Percentiles rank a stretch among this genome's conserved stretches.
Evolutionary conservation across 2,888 invertebrate species (phyloP).

Genomic region (Drosophila yooni): DNA sequence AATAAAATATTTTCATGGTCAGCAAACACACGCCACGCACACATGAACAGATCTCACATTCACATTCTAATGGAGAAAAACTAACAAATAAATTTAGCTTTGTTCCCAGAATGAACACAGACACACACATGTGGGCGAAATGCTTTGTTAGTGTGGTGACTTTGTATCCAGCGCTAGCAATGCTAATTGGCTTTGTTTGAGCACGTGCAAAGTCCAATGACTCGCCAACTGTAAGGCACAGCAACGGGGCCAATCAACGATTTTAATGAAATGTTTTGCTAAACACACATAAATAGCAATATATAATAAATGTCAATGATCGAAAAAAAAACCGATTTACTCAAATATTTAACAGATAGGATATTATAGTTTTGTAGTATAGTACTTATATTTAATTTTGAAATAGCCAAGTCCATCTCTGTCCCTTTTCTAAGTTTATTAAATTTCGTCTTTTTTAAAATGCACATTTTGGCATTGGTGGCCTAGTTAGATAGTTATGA

Average conservation of each 20-base stretch:
- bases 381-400: too few species aligned
- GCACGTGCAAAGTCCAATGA: slow-evolving; percentile 29
- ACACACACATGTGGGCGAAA: neutral
- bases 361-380: neutral
- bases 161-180: slow-evolving; percentile 14
- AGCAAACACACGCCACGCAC: slow-evolving; percentile 25
- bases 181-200: slow-evolving; percentile 6
- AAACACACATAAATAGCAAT: neutral
- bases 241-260: neutral
- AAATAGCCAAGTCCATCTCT: neutral
- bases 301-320: neutral
- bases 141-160: slow-evolving; percentile 18
- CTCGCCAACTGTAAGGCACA: slow-evolving; percentile 12
- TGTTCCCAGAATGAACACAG: slow-evolving; percentile 28
- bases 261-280: neutral
- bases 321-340: neutral
- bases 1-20: slow-evolving; percentile 58
- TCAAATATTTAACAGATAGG: neutral
- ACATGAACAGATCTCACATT: neutral
- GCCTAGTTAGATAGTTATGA: neutral
- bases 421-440: neutral
- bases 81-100: slow-evolving; percentile 29
- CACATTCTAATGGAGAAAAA: slow-evolving; percentile 10
- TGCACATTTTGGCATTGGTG: neutral
- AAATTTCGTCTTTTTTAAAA: neutral